phyloP scores from a whole-genome alignment of 2,888 invertebrate genomes.

The Agriotes lineatus region DNA sequence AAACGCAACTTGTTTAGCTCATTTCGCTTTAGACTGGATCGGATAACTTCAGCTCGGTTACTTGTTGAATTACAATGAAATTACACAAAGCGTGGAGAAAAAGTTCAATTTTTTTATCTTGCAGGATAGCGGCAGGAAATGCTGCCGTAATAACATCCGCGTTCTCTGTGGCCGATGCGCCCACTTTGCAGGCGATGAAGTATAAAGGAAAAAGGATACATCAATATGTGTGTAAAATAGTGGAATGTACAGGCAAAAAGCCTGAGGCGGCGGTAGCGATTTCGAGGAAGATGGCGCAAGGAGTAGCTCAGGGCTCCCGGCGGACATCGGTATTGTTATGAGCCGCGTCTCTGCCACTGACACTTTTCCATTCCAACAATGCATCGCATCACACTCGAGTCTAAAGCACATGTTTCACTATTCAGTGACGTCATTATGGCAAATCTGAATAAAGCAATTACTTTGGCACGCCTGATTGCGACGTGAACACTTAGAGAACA shows the following conservation, averaged over 20 bases:
- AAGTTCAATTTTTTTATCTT: no score
- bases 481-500: slow-evolving; percentile 53
- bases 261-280: neutral
- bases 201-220: no score
- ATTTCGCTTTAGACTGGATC: no score
- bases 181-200: no score
- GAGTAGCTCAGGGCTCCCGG: slow-evolving; percentile 1
- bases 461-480: slow-evolving; percentile 54
- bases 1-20: no score
- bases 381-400: slow-evolving; percentile 56
- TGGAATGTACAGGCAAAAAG: neutral
- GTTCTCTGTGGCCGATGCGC: no score
- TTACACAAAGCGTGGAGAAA: no score
- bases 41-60: no score
- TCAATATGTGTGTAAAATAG: neutral
- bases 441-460: slow-evolving; percentile 61
- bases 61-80: no score
- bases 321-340: slow-evolving; percentile 30
- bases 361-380: slow-evolving; percentile 41
- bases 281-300: neutral
- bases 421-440: slow-evolving; percentile 55
- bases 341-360: slow-evolving; percentile 34
- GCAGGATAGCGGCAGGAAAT: no score
- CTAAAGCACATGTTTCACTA: slow-evolving; percentile 58
- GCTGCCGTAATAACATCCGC: no score